Conservation (phyloP, 2,888 invertebrate species). For the Drosophila austrosaltans region DNA sequence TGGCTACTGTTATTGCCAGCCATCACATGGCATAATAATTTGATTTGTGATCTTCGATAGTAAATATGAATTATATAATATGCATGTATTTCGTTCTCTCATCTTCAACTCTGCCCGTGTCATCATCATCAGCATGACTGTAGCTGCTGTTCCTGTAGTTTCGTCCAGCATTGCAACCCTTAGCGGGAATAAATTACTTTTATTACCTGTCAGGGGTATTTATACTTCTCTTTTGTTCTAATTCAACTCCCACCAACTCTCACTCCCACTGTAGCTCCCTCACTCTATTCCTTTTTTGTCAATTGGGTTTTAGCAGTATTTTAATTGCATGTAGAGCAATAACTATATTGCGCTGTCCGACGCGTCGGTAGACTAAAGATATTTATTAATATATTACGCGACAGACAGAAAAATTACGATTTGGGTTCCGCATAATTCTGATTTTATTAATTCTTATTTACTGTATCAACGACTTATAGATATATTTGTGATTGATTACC, state of each 20-base stretch:
- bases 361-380: conserved; percentile 80
- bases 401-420: conserved; percentile 49
- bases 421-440: conserved; percentile 65
- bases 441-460: conserved; percentile 79
- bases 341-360: conserved; percentile 78
- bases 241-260: conserved; percentile 1
- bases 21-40: conserved; percentile 81
- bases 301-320: conserved; percentile 76
- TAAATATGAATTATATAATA: conserved; percentile 80
- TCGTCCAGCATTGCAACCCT: conserved; percentile 76
- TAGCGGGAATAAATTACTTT: conserved; percentile 82
- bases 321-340: conserved; percentile 81
- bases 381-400: conserved; percentile 81
- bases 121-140: conserved; percentile 77
- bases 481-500: conserved; percentile 40
- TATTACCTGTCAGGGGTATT: conserved; percentile 82
- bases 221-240: conserved; percentile 40
- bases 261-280: conserved; percentile 7
- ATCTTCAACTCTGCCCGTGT: conserved; percentile 44
- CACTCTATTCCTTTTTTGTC: conserved; percentile 55
- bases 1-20: conserved; percentile 34
- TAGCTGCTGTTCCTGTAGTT: conserved; percentile 40
- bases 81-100: conserved; percentile 44
- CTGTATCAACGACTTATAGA: conserved; percentile 77
- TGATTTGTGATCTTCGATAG: conserved; percentile 83